Base-by-base conservation (phyloP, 1,140 invertebrate genomes). In the Scaptomyza pallida region DNA sequence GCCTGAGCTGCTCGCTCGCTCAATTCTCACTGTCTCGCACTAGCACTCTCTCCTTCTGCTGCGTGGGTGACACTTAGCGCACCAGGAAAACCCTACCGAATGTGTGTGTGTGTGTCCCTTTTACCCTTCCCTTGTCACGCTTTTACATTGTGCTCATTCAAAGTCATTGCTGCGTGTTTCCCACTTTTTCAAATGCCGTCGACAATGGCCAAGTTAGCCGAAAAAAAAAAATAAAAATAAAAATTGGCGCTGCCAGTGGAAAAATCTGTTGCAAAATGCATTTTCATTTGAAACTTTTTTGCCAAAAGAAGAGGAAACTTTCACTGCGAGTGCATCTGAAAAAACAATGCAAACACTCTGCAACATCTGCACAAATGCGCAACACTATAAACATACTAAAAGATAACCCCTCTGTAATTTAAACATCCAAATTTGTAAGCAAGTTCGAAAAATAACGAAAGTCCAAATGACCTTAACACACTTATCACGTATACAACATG, bases 221-320 rank as follows among this genome's bases (percentile, higher is more conserved):
- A 56, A 56, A 80, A 77, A 67, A 64, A 41, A 63, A 44, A 50
- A 51, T n/a, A 45, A 60, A 35, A 51, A 43, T 43, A 63, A 61
- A n/a, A 69, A 50, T 56, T 55, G 69, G 55, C 73, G 61, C 33
- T 78, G 62, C 62, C 55, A 67, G 63, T 52, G 54, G 45, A 76
- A 80, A 78, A 79, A 78, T 75, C 79, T 75, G 80, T 82, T 61
- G 48, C 59, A 63, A 86, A 85, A 85, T 85, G 80, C 73, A 81
- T 86, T 85, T 85, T 85, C 77, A 86, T 85, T 86, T 77, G 44
- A 72, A 85, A 85, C 72, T 85, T 85, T 85, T 85, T 80, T 65
- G 48, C 45, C 13, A 61, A 68, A 63, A 63, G 63, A 30, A 30
- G 9, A 9, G 9, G 26, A 30, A 54, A 62, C 63, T 72, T 62